Evolutionary conservation across 2,888 invertebrate genomes (phyloP).

Genomic region (Miltochrista miniata): DNA sequence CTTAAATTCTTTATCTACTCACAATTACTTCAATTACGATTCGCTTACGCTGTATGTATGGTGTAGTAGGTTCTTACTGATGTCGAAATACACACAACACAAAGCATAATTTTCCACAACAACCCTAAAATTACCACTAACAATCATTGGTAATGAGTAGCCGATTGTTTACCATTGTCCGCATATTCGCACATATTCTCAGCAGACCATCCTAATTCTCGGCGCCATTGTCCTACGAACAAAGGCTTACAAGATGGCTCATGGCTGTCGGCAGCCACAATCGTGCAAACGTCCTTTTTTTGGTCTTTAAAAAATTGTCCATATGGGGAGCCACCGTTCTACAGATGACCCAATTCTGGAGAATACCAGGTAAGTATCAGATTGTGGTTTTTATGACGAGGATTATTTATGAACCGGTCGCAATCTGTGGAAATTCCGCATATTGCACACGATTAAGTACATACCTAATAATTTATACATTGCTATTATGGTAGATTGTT

Average conservation of each 20-base stretch:
- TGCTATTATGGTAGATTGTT: no score
- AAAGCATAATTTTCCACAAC: constrained; percentile 31
- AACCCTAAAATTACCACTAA: constrained; percentile 34
- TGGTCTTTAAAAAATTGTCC: constrained; percentile 28
- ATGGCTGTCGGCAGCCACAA: constrained; percentile 44
- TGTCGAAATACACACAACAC: constrained; percentile 11
- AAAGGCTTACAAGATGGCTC: constrained; percentile 62
- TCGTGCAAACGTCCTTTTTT: constrained; percentile 34
- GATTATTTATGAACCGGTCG: constrained; percentile 2
- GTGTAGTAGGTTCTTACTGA: not conserved
- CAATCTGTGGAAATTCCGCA: not conserved
- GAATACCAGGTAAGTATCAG: constrained; percentile 44
- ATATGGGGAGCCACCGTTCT: constrained; percentile 21
- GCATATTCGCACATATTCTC: constrained; percentile 55
- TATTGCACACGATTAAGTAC: not conserved
- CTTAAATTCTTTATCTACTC: no score
- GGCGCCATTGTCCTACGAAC: constrained; percentile 67
- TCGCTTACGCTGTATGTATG: no score
- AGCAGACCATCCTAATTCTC: constrained; percentile 66
- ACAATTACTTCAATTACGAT: no score
- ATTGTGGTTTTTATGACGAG: constrained; percentile 51
- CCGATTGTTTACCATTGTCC: constrained; percentile 65
- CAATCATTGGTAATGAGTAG: constrained; percentile 49
- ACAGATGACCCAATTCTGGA: constrained; percentile 50
- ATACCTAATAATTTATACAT: no score